A percentile compares a stretch with the other conserved stretches of the same genome.
phyloP scores from a whole-genome alignment of 1,140 invertebrate genomes.

The Diorhabda carinulata region DNA sequence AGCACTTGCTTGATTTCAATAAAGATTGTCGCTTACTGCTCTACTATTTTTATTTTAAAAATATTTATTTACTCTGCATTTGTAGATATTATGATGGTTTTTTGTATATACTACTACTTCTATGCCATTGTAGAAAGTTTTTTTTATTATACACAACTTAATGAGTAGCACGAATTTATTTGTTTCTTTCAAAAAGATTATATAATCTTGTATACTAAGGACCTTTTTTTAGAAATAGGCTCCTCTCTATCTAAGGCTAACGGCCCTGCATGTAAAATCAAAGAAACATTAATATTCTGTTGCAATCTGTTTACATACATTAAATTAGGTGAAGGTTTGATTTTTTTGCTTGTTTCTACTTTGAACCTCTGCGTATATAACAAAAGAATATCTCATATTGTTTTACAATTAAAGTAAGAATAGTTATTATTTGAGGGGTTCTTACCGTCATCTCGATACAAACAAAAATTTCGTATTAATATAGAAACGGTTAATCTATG shows the following conservation, averaged over 20 bases:
- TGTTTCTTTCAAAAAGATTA: background rate
- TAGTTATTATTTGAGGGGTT: constrained; percentile 19
- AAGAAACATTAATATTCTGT: background rate
- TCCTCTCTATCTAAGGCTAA: background rate
- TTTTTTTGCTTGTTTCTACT: background rate
- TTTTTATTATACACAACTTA: background rate
- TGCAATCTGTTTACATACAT: background rate
- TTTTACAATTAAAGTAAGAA: constrained; percentile 13
- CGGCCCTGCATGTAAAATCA: background rate
- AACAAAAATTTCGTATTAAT: constrained; percentile 54
- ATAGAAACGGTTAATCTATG: constrained; percentile 55
- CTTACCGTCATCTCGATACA: constrained; percentile 50
- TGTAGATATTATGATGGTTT: background rate
- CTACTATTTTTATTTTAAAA: background rate
- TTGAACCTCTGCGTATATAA: background rate
- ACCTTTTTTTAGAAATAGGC: no score
- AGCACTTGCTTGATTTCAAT: background rate
- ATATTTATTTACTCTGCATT: background rate
- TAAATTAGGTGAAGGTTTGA: background rate
- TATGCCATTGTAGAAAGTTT: background rate
- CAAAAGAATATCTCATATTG: constrained; percentile 4
- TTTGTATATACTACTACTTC: background rate
- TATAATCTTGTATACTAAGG: no score
- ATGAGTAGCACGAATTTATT: background rate
- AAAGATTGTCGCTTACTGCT: no score